Percentiles rank a stretch among this genome's conserved stretches.
Evolutionary conservation across 1,140 invertebrate genomes (phyloP).

Genomic region (Branchinecta lynchi): DNA sequence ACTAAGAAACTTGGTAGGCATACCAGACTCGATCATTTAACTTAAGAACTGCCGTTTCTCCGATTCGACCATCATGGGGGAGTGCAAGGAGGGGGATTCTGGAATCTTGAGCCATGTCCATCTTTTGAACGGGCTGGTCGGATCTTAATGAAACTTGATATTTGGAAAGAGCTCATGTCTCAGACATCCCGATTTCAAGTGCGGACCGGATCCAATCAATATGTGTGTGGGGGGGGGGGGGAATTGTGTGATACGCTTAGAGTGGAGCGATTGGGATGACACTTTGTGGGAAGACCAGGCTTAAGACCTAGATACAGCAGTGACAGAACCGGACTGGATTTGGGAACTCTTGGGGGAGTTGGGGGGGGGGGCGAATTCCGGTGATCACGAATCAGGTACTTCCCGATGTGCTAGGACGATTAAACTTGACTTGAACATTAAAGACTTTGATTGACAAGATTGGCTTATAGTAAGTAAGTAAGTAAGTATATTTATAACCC

Average conservation of each 20-base stretch:
- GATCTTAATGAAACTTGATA: slow-evolving; percentile 10
- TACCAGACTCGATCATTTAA: no score
- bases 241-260: neutral
- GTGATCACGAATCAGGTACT: no score
- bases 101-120: no score
- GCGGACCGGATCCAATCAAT: neutral
- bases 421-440: no score
- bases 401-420: no score
- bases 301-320: neutral
- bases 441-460: no score
- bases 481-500: no score
- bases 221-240: neutral
- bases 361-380: neutral
- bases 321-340: neutral
- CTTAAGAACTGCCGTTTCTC: no score
- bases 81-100: neutral
- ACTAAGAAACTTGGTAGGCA: no score
- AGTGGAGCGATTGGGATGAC: neutral
- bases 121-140: neutral
- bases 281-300: neutral
- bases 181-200: neutral
- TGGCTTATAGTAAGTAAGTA: no score
- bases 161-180: slow-evolving; percentile 1
- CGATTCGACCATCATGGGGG: neutral
- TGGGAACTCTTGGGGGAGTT: neutral